These are phyloP conservation scores for Larimichthys crocea DNA, from an alignment of 2,113 vertebrate genomes.

Conservation along the genomic window DNA sequence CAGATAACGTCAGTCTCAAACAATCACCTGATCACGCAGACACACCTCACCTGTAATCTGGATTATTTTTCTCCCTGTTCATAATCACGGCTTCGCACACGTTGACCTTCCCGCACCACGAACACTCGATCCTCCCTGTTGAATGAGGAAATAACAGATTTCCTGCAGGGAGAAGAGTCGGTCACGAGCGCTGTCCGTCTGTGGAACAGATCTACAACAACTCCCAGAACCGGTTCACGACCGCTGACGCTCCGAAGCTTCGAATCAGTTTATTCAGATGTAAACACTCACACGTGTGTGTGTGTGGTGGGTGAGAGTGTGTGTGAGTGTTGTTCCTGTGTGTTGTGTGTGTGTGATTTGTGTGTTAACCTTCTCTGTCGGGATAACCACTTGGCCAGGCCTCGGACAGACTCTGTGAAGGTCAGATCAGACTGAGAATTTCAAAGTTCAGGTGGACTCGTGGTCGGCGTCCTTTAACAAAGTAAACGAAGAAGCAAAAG, in stretches of 20 bases:
- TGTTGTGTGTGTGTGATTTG: no score
- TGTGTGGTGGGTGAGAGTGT: no score
- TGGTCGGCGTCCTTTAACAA: no score
- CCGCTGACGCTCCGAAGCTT: conserved; percentile 16
- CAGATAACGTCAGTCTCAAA: neutral
- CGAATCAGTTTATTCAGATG: neutral
- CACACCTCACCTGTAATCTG: conserved; percentile 81
- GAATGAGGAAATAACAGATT: conserved; percentile 86
- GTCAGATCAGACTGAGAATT: conserved; percentile 85
- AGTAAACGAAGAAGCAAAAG: conserved; percentile 12
- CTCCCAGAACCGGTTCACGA: no score
- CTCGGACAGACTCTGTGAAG: conserved; percentile 90
- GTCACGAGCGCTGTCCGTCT: conserved; percentile 61
- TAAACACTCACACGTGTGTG: no score
- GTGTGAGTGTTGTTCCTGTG: no score
- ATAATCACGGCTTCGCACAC: conserved; percentile 89
- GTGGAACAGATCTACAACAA: no score
- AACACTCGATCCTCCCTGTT: conserved; percentile 90
- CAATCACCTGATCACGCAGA: neutral
- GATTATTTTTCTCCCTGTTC: conserved; percentile 86
- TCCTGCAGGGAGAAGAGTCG: conserved; percentile 71
- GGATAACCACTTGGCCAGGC: conserved; percentile 91
- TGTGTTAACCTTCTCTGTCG: conserved; percentile 89
- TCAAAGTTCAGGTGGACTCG: no score
- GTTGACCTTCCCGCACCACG: conserved; percentile 88